Evolutionary conservation across 2,888 invertebrate species (phyloP).

Genomic region (Crematogaster levior): DNA sequence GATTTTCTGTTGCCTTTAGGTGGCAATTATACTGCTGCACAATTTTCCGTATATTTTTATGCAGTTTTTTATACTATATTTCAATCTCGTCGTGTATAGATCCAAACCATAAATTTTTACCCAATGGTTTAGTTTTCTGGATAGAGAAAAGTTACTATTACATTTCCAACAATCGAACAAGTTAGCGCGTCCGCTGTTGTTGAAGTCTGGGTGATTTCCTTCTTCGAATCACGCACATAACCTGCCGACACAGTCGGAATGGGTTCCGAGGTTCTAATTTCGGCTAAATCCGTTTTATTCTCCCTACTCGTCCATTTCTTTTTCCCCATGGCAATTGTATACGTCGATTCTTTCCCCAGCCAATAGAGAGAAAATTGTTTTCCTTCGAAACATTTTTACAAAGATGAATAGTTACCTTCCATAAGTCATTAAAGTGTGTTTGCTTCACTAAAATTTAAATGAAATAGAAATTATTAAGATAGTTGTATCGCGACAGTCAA

Average conservation of each 20-base stretch:
- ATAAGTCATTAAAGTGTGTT: neutral
- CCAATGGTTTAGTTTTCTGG: neutral
- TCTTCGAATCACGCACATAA: conserved; percentile 30
- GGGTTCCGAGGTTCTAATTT: conserved; percentile 59
- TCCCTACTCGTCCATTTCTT: conserved; percentile 51
- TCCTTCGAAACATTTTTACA: conserved; percentile 14
- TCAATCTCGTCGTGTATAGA: neutral
- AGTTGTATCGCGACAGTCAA: no score
- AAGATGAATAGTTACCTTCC: conserved; percentile 10
- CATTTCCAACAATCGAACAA: conserved; percentile 23
- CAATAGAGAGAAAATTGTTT: conserved; percentile 56
- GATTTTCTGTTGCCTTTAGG: no score
- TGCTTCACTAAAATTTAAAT: neutral
- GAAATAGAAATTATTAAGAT: neutral
- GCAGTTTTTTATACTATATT: neutral
- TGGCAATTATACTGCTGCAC: neutral
- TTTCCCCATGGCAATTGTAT: conserved; percentile 44
- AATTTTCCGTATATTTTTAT: neutral
- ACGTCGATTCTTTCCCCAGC: conserved; percentile 37
- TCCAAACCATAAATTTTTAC: neutral
- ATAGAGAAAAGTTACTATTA: conserved; percentile 28
- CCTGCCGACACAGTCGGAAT: conserved; percentile 37
- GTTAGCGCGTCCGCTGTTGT: conserved; percentile 40
- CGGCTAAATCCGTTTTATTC: conserved; percentile 60
- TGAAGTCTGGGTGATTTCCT: conserved; percentile 26